A percentile compares a stretch with the other conserved stretches of the same genome.
phyloP scores from a whole-genome alignment of 2,888 invertebrate species.

The Mesorhabditis sp. region DNA sequence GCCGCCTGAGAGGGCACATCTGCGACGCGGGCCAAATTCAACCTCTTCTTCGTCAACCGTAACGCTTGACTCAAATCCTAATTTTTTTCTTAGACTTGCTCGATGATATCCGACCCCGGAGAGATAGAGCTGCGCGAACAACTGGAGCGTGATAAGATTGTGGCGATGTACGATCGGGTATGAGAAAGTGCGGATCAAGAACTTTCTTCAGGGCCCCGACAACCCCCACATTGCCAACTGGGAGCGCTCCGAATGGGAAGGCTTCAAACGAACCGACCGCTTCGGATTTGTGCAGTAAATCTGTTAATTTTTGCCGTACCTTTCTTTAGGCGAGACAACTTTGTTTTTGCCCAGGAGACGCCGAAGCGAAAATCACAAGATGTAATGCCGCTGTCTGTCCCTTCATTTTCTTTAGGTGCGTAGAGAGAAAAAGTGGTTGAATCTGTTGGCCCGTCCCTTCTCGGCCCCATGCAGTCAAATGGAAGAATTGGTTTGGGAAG shows the following conservation, averaged over 20 bases:
- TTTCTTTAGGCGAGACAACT: not conserved
- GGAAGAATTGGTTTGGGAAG: conserved; percentile 79
- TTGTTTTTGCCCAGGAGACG: not conserved
- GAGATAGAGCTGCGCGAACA: not conserved
- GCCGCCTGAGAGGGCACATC: too few relatives aligned
- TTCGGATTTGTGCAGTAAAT: conserved; percentile 89
- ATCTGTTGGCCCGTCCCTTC: conserved; percentile 86
- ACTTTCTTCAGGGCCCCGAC: conserved; percentile 69
- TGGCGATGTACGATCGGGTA: not conserved
- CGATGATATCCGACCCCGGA: not conserved
- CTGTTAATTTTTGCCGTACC: conserved; percentile 1
- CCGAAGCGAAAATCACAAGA: not conserved
- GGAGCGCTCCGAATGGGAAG: conserved; percentile 83
- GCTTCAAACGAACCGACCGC: conserved; percentile 87
- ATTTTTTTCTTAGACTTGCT: not conserved
- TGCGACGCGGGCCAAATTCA: too few relatives aligned
- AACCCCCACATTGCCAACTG: conserved; percentile 90
- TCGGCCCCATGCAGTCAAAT: conserved; percentile 58
- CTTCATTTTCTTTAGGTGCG: conserved; percentile 16
- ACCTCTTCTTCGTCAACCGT: too few relatives aligned
- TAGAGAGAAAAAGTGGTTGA: conserved; percentile 89
- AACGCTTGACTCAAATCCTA: not conserved
- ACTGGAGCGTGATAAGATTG: not conserved
- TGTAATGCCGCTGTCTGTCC: too few relatives aligned
- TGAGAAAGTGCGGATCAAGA: conserved; percentile 65